phyloP scores from a whole-genome alignment of 2,797 vertebrate species.

The Synanceia verrucosa region DNA sequence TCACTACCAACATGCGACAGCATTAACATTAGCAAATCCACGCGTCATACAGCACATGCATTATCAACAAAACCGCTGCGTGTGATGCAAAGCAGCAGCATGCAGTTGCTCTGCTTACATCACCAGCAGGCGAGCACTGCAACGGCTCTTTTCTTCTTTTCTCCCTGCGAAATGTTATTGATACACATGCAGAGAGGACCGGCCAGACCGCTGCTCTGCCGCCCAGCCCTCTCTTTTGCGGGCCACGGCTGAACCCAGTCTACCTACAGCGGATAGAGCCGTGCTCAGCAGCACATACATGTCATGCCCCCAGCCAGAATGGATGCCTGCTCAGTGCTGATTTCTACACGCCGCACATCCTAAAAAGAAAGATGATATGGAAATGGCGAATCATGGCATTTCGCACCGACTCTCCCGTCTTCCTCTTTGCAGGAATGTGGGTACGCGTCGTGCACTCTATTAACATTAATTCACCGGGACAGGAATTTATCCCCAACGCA shows the following conservation, averaged over 20 bases:
- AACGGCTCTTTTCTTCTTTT: conserved; percentile 77
- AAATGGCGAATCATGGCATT: conserved; percentile 79
- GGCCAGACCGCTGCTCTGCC: conserved; percentile 56
- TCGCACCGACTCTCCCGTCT: conserved; percentile 65
- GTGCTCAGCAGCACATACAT: conserved; percentile 64
- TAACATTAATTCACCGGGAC: conserved; percentile 67
- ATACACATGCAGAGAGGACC: conserved; percentile 78
- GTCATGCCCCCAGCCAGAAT: conserved; percentile 61
- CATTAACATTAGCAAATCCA: conserved; percentile 12
- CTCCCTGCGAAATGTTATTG: conserved; percentile 76
- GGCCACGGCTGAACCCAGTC: conserved; percentile 49
- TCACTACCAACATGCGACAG: conserved; percentile 44
- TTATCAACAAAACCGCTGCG: conserved; percentile 72
- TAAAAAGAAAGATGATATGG: conserved; percentile 61
- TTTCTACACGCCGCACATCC: conserved; percentile 62
- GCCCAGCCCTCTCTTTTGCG: too few relatives aligned
- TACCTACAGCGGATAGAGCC: conserved; percentile 51
- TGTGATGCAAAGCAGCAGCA: conserved; percentile 79
- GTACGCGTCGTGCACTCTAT: conserved; percentile 69
- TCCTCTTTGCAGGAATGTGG: conserved; percentile 71
- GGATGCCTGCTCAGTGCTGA: conserved; percentile 62
- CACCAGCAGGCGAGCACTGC: conserved; percentile 74
- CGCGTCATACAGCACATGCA: conserved; percentile 51
- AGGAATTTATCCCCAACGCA: conserved; percentile 64
- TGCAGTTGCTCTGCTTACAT: conserved; percentile 78